Percentiles rank a stretch among this genome's conserved stretches.
phyloP scores from a whole-genome alignment of 2,888 invertebrate genomes.

The Morpho deidamia region DNA sequence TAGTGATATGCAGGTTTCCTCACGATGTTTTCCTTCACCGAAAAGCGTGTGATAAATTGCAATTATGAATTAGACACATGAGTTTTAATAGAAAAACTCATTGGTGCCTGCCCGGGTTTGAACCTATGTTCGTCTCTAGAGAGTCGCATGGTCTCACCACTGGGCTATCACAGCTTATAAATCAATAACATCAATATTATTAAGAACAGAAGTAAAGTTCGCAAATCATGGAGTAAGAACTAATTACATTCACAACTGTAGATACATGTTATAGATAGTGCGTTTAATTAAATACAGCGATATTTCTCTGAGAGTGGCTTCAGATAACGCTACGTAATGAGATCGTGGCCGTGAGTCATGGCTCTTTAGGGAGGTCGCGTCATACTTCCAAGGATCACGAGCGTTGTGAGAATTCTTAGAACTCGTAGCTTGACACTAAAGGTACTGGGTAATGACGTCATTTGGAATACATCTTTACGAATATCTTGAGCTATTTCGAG shows the following conservation, averaged over 20 bases:
- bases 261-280: constrained; percentile 16
- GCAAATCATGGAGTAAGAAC: not conserved
- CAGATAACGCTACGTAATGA: constrained; percentile 61
- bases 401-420: constrained; percentile 50
- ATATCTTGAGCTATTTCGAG: not conserved
- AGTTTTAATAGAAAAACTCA: too few relatives aligned
- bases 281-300: constrained; percentile 45
- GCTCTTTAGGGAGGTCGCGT: constrained; percentile 54
- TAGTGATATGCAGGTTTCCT: too few relatives aligned
- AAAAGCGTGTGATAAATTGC: too few relatives aligned
- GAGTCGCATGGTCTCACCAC: too few relatives aligned
- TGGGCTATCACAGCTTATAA: too few relatives aligned
- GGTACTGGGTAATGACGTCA: constrained; percentile 19
- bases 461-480: constrained; percentile 7
- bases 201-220: not conserved
- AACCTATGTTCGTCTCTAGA: too few relatives aligned
- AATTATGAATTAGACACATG: too few relatives aligned
- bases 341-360: constrained; percentile 58
- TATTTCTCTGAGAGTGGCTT: constrained; percentile 41
- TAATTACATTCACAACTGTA: constrained; percentile 4
- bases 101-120: too few relatives aligned
- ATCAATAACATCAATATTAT: too few relatives aligned
- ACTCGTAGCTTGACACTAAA: constrained; percentile 32
- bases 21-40: too few relatives aligned
- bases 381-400: constrained; percentile 60